Conservation (phyloP, 2,797 vertebrate species). For the Melanitta fusca region DNA sequence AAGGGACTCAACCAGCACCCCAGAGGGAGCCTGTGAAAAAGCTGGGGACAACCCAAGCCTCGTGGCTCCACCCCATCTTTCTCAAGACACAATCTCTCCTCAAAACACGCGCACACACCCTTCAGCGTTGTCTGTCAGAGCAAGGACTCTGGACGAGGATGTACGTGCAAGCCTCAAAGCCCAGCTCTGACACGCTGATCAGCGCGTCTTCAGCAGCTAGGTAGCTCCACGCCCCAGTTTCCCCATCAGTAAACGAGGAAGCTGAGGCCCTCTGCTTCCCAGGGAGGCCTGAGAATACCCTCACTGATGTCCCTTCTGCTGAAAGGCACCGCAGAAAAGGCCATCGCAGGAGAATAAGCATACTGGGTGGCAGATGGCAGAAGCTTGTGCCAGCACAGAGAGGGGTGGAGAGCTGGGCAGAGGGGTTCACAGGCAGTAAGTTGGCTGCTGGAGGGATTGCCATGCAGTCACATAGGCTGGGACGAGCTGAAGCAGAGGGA, state of each 20-base stretch:
- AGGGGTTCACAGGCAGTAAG: background rate
- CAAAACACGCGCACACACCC: fast-evolving
- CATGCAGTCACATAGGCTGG: background rate
- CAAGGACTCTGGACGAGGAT: background rate
- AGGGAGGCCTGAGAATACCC: background rate
- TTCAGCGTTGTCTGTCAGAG: background rate
- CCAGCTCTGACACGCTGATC: background rate
- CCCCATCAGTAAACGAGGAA: background rate
- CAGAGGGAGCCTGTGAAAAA: background rate
- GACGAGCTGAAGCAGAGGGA: background rate
- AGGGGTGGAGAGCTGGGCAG: background rate
- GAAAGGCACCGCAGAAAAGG: slow-evolving; percentile 13
- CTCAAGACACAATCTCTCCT: background rate
- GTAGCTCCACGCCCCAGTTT: background rate
- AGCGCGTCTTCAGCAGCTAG: background rate
- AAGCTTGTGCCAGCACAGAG: background rate
- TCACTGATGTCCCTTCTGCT: background rate
- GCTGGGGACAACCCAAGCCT: background rate
- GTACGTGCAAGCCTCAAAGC: background rate
- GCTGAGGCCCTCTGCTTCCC: background rate
- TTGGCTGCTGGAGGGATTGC: background rate
- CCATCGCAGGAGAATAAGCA: background rate
- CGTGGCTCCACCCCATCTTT: background rate
- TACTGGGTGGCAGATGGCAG: background rate
- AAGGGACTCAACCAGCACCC: background rate